Conservation (phyloP, 35 echinoderm and acorn worm genomes). For the Ophioderma brevispina region DNA sequence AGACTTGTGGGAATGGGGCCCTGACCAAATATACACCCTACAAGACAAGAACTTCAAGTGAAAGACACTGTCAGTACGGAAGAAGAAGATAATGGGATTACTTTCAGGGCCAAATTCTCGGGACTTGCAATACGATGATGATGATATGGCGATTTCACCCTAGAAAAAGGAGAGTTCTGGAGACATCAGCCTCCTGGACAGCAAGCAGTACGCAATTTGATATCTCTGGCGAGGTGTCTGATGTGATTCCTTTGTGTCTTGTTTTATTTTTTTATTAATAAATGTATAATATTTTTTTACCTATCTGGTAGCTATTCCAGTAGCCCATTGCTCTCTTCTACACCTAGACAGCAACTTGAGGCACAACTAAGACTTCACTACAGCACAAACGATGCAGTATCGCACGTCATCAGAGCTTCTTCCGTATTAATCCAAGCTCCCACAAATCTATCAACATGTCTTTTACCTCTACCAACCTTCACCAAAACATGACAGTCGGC, state of each 20-base stretch:
- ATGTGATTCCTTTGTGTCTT: not conserved
- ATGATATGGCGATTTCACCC: too few relatives aligned
- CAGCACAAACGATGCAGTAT: not conserved
- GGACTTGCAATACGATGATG: not conserved
- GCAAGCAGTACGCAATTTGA: not conserved
- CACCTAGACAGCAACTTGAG: not conserved
- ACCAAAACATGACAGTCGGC: not conserved
- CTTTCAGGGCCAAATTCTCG: conserved; percentile 68
- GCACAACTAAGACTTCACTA: not conserved
- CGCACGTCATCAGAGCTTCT: too few relatives aligned
- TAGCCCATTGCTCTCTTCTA: not conserved
- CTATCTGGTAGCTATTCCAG: not conserved
- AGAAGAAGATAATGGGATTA: conserved; percentile 66
- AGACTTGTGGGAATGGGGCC: not conserved
- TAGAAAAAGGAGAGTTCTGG: not conserved
- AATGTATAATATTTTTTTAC: too few relatives aligned
- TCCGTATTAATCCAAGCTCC: too few relatives aligned
- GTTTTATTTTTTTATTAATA: too few relatives aligned
- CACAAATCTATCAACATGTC: too few relatives aligned
- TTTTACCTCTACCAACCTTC: not conserved
- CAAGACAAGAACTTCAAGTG: conserved; percentile 36
- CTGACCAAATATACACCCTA: not conserved
- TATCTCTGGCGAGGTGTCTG: not conserved
- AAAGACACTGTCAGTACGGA: conserved; percentile 24
- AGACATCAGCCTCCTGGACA: not conserved